Evolutionary conservation across 1,140 invertebrate species (phyloP), one percentile per base, ranked within the genome.

Genomic region (Drosophila elegans): DNA sequence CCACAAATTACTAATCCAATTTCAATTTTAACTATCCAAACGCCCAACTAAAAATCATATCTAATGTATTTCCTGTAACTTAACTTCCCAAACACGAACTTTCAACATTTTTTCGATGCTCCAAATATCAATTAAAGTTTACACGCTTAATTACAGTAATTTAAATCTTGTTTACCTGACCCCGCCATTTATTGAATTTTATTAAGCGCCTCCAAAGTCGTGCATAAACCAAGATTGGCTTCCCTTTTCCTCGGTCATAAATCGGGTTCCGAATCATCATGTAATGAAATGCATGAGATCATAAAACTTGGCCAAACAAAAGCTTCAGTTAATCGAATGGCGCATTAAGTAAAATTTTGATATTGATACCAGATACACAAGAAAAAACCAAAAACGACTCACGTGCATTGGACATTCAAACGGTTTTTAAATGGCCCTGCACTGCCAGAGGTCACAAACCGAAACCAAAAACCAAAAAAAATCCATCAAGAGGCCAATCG

Each of bases 391-490:
- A 32, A 38, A 13, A 16, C 55, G 44, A 63, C 56, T 60, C 78
- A 80, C 59, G 71, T 80, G 78, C 78, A 80, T 59, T 42, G 56
- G 52, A 39, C 46, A 78, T 57, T 71, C 42, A 76, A 85, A 85
- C 68, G 62, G 78, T 81, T 78, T 27, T 79, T 63, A 64, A 62
- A 16, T 51, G 75, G 68, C 78, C 53, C 36, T 72, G 60, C 68
- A 80, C 60, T 76, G 78, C 51, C 82, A 85, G 74, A 72, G 61
- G 73, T 73, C 69, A 79, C 60, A 68, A 52, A 34, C 34, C 34
- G 34, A 21, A 66, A 13, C 45, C 5, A 42, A 46, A 68, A 52
- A 34, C 34, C 34, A 25, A 21, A 66, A 13, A 42, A 46, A 61
- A 68, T 49, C 38, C 34, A 34, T 34, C 32, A 39, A 38, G 67